These are phyloP conservation scores for Xenus cinereus DNA, from an alignment of 2,113 vertebrate genomes.

Conservation along the genomic window DNA sequence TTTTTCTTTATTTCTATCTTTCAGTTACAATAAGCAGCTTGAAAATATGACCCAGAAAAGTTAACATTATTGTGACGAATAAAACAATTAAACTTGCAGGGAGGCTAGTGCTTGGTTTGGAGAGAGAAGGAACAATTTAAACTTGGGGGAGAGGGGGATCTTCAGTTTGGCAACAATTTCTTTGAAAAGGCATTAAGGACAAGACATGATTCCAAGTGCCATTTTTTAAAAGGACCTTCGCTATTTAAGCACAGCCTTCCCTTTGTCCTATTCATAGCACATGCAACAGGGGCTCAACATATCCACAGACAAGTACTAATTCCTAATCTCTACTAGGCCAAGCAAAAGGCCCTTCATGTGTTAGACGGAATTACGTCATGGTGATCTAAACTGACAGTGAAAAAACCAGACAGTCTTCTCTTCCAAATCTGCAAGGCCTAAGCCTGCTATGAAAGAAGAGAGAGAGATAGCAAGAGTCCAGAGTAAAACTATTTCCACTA, in stretches of 20 bases:
- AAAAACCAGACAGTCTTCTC: conserved; percentile 42
- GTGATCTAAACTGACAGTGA: conserved; percentile 57
- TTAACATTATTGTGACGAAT: neutral
- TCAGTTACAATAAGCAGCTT: neutral
- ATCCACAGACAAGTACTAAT: conserved; percentile 51
- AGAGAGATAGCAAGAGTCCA: neutral
- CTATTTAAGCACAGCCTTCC: conserved; percentile 19
- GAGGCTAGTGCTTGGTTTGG: neutral
- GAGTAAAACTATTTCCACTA: neutral
- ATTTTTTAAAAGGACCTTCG: neutral
- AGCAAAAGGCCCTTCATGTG: conserved; percentile 53
- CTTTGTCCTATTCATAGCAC: conserved; percentile 48
- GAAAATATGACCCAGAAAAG: neutral
- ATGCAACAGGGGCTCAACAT: conserved; percentile 25
- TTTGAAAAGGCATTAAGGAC: neutral
- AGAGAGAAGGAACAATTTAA: neutral
- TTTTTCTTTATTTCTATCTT: neutral
- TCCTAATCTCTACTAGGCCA: conserved; percentile 61
- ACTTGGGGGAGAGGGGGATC: neutral
- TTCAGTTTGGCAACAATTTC: neutral
- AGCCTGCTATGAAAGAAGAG: conserved; percentile 34
- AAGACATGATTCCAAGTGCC: neutral
- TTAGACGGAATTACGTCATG: conserved; percentile 48
- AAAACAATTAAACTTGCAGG: neutral
- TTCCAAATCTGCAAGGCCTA: conserved; percentile 45